phyloP scores from a whole-genome alignment of 2,797 vertebrate species.

The Danio aesculapii region DNA sequence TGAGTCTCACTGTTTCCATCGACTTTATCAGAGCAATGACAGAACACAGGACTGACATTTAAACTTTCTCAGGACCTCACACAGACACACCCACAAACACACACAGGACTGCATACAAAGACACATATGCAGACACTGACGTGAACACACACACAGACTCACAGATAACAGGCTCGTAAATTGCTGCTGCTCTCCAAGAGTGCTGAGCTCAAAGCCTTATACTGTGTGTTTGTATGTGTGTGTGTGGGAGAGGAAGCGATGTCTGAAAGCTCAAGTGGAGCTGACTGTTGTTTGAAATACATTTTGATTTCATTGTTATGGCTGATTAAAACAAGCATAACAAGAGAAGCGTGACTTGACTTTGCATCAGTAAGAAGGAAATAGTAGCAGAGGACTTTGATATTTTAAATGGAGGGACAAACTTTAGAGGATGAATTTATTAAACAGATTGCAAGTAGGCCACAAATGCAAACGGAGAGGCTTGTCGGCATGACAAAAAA shows the following conservation, averaged over 20 bases:
- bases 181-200: conserved; percentile 21
- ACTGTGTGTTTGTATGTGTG: conserved; percentile 19
- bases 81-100: conserved; percentile 17
- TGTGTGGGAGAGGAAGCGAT: conserved; percentile 28
- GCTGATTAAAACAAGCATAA: not conserved
- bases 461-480: conserved; percentile 64
- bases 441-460: conserved; percentile 77
- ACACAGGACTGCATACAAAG: conserved; percentile 28
- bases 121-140: conserved; percentile 49
- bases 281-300: not conserved
- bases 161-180: conserved; percentile 43
- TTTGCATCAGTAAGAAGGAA: conserved; percentile 59
- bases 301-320: not conserved
- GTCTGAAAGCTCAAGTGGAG: conserved; percentile 26
- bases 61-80: conserved; percentile 75
- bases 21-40: conserved; percentile 81
- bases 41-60: conserved; percentile 72
- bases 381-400: conserved; percentile 58
- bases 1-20: conserved; percentile 84
- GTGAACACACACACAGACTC: conserved; percentile 37
- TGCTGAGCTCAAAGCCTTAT: conserved; percentile 11
- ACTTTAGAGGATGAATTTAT: conserved; percentile 76
- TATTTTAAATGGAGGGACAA: conserved; percentile 69
- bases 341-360: not conserved
- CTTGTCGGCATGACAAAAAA: conserved; percentile 31